Evolutionary conservation across 2,888 invertebrate species (phyloP).

Genomic region (Drosophila crucigera): DNA sequence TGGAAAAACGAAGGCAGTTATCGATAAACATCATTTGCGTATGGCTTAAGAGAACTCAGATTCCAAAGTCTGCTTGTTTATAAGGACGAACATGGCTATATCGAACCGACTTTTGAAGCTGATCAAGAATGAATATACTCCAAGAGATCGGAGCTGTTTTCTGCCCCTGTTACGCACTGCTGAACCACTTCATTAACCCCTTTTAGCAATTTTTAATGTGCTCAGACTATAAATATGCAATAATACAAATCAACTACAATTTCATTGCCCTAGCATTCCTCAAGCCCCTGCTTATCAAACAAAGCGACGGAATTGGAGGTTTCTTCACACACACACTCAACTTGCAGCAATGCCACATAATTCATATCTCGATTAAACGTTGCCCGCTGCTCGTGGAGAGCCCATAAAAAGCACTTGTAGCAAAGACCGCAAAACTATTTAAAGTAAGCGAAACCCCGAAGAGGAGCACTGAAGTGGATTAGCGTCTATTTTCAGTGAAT

Average conservation of each 20-base stretch:
- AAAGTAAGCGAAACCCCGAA: slow-evolving; percentile 23
- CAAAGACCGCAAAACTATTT: slow-evolving; percentile 35
- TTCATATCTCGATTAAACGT: slow-evolving; percentile 19
- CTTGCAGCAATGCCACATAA: slow-evolving; percentile 16
- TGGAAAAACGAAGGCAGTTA: not conserved
- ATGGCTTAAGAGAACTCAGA: not conserved
- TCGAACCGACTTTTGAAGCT: too few species aligned
- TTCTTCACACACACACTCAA: not conserved
- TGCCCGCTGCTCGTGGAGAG: slow-evolving; percentile 33
- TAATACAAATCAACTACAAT: not conserved
- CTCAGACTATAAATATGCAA: not conserved
- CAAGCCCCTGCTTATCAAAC: slow-evolving; percentile 8
- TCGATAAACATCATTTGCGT: not conserved
- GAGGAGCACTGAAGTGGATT: slow-evolving; percentile 22
- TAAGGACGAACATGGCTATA: too few species aligned
- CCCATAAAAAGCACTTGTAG: slow-evolving; percentile 55
- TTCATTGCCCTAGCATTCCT: slow-evolving; percentile 8
- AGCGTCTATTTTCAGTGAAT: slow-evolving; percentile 7
- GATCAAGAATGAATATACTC: not conserved
- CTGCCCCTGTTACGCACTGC: not conserved
- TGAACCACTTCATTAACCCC: not conserved
- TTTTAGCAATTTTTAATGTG: not conserved
- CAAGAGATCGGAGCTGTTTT: not conserved
- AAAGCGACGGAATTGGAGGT: slow-evolving; percentile 9
- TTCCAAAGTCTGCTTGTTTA: not conserved